These are phyloP conservation scores for Platysternon megacephalum DNA, from an alignment of 2,113 vertebrate genomes.

Conservation along the genomic window DNA sequence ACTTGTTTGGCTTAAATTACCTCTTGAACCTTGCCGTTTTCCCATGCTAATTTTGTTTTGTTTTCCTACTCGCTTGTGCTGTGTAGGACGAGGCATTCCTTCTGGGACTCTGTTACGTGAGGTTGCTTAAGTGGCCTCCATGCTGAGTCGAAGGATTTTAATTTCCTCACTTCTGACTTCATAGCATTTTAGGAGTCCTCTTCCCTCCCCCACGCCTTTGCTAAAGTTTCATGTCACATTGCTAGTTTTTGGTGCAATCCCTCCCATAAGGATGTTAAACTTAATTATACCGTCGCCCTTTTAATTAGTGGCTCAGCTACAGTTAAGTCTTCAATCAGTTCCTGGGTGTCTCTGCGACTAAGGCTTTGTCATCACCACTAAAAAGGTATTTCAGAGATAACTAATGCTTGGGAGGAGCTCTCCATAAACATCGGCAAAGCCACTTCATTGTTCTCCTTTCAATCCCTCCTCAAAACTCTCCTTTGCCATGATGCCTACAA, in stretches of 20 bases:
- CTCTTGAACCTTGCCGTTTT: constrained; percentile 58
- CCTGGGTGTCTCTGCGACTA: neutral
- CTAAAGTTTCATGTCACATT: constrained; percentile 66
- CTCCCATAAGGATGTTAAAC: constrained; percentile 62
- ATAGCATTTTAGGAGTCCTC: constrained; percentile 68
- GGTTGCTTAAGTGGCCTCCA: constrained; percentile 77
- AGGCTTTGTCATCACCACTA: neutral
- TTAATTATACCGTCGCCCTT: constrained; percentile 62
- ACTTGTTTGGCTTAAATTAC: constrained; percentile 62
- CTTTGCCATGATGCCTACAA: neutral
- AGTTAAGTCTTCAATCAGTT: neutral
- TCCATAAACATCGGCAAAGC: neutral
- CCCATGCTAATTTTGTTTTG: constrained; percentile 64
- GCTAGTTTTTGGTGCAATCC: constrained; percentile 64
- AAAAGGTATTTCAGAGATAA: neutral
- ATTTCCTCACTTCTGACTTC: constrained; percentile 77
- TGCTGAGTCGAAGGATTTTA: constrained; percentile 77
- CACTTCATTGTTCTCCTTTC: neutral
- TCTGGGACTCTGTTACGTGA: constrained; percentile 73
- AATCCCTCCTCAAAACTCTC: neutral
- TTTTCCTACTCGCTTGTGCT: constrained; percentile 43
- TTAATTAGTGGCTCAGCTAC: constrained; percentile 27
- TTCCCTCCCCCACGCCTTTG: constrained; percentile 39
- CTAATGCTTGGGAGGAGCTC: neutral
- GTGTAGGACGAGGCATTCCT: constrained; percentile 65